A percentile compares a stretch with the other conserved stretches of the same genome.
These are phyloP conservation scores for Epirrita christyi DNA, from an alignment of 2,888 invertebrate species.

Conservation along the genomic window DNA sequence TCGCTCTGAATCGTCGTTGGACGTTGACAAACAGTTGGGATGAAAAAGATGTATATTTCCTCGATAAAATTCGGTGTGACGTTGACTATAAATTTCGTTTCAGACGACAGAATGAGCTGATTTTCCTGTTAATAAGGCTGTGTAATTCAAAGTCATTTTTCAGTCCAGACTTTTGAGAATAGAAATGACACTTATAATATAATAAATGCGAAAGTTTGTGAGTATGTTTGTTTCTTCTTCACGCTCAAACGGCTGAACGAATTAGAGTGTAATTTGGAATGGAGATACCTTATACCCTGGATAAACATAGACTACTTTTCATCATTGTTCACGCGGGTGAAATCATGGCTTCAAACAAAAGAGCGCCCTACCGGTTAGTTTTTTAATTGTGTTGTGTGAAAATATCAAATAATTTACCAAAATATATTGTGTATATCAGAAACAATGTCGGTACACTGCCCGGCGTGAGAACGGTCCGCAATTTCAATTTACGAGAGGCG, in stretches of 20 bases:
- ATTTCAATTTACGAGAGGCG: constrained; percentile 79
- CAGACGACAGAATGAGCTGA: constrained; percentile 44
- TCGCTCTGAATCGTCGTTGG: constrained; percentile 65
- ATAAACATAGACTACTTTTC: too few relatives aligned
- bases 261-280: too few relatives aligned
- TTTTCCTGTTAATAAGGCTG: constrained; percentile 42
- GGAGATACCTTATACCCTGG: too few relatives aligned
- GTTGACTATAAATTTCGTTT: constrained; percentile 51
- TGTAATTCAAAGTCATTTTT: constrained; percentile 29
- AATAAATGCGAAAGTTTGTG: too few relatives aligned
- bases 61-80: constrained; percentile 73
- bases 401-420: constrained; percentile 32
- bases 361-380: too few relatives aligned
- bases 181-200: background rate
- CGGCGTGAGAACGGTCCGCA: constrained; percentile 56
- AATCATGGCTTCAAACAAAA: too few relatives aligned
- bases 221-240: too few relatives aligned
- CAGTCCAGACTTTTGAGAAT: constrained; percentile 5
- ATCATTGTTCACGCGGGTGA: too few relatives aligned
- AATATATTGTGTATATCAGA: constrained; percentile 49
- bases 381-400: background rate
- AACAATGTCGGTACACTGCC: constrained; percentile 56
- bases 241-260: too few relatives aligned
- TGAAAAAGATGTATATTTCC: constrained; percentile 78
- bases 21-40: constrained; percentile 77